Conservation (phyloP, 1,140 invertebrate species). For the Diachasma alloeum region DNA sequence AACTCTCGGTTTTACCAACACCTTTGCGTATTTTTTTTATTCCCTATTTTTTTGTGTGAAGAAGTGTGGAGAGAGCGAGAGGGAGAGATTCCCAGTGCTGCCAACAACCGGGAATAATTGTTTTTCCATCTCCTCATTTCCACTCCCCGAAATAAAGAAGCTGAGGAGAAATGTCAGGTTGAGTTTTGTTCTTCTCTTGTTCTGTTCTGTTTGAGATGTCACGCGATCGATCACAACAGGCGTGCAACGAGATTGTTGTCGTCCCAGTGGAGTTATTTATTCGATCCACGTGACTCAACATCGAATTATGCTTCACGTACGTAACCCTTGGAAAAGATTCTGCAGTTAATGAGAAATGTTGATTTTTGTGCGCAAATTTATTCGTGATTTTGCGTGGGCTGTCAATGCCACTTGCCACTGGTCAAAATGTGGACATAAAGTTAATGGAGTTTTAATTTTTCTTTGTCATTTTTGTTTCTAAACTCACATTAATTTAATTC, state of each 20-base stretch:
- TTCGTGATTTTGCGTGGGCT: neutral
- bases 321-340: neutral
- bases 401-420: neutral
- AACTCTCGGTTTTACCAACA: too few relatives aligned
- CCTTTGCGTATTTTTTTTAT: too few relatives aligned
- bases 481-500: too few relatives aligned
- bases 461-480: neutral
- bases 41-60: neutral
- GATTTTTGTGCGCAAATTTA: neutral
- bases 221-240: slow-evolving; percentile 12
- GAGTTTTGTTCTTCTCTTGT: neutral
- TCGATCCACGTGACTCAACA: slow-evolving; percentile 2
- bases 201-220: slow-evolving; percentile 20
- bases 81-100: neutral
- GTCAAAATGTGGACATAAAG: neutral
- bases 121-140: neutral
- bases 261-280: neutral
- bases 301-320: neutral
- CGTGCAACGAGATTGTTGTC: slow-evolving; percentile 10
- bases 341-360: neutral
- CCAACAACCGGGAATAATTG: neutral
- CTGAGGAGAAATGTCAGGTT: slow-evolving; percentile 14
- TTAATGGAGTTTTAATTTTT: too few relatives aligned
- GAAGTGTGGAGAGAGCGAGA: too few relatives aligned
- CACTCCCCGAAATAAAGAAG: neutral